These are phyloP conservation scores for Distichodus sexfasciatus DNA, from an alignment of 2,797 vertebrate species.

Conservation along the genomic window DNA sequence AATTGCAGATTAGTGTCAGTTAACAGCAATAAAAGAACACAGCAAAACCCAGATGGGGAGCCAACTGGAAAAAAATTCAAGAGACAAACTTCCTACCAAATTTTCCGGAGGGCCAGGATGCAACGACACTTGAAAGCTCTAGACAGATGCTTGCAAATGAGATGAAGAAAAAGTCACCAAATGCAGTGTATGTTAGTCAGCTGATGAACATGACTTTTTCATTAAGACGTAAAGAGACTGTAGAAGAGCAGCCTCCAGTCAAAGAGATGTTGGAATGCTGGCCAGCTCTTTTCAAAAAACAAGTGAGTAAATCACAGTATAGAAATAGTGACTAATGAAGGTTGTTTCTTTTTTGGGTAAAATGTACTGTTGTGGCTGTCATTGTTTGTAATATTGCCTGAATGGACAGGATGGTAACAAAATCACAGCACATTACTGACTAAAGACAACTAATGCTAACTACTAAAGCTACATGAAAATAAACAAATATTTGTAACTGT, in stretches of 20 bases:
- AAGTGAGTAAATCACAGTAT: background rate
- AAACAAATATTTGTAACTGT: no score
- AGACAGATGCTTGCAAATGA: background rate
- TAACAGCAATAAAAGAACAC: no score
- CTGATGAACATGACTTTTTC: no score
- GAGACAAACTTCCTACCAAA: background rate
- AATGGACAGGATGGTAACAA: no score
- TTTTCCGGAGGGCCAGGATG: background rate
- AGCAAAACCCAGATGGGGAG: no score
- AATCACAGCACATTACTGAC: no score
- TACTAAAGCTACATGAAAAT: no score
- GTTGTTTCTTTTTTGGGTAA: no score
- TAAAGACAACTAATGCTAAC: no score
- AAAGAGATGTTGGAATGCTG: background rate
- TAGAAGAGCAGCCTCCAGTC: background rate
- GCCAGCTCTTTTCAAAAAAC: background rate
- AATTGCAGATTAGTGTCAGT: no score
- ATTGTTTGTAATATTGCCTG: no score
- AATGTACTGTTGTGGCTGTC: no score
- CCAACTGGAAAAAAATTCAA: background rate
- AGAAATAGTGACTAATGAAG: slow-evolving; percentile 11
- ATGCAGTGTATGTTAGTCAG: background rate
- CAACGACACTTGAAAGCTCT: background rate
- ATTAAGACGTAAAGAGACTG: background rate
- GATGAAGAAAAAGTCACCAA: background rate